phyloP scores from a whole-genome alignment of 2,797 vertebrate species.

The Lutjanus argentimaculatus region DNA sequence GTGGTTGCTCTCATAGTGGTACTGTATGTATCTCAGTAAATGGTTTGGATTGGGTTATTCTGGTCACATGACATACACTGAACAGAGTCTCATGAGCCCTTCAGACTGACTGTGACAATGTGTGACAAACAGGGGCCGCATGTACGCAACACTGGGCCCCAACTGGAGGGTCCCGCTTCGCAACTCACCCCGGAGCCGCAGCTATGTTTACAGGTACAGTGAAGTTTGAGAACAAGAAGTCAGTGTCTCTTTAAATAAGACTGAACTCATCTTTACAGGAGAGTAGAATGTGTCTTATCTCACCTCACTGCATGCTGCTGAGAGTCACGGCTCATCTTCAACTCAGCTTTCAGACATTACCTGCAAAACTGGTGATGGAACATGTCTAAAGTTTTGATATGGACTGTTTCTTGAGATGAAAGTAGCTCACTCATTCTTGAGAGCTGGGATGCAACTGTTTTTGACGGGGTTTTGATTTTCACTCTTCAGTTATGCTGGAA shows the following conservation, averaged over 20 bases:
- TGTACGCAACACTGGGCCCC: constrained; percentile 96
- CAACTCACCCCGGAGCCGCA: constrained; percentile 93
- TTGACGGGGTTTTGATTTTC: too few relatives aligned
- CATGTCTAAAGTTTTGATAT: too few relatives aligned
- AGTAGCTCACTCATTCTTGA: too few relatives aligned
- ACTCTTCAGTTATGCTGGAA: too few relatives aligned
- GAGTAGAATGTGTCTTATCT: background rate
- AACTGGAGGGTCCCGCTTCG: constrained; percentile 95
- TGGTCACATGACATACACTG: background rate
- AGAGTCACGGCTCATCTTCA: background rate
- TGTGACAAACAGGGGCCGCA: constrained; percentile 92
- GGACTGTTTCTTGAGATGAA: too few relatives aligned
- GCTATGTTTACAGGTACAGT: constrained; percentile 94
- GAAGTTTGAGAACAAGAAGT: background rate
- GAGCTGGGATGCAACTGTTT: too few relatives aligned
- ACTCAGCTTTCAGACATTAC: background rate
- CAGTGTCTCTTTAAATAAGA: background rate
- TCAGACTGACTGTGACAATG: constrained; percentile 73
- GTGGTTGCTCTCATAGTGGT: background rate
- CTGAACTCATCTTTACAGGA: background rate
- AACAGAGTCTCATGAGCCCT: background rate
- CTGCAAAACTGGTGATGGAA: too few relatives aligned
- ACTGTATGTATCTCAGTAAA: background rate
- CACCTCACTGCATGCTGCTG: constrained; percentile 27
- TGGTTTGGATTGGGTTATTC: background rate